Conservation (phyloP, 2,888 invertebrate species). For the Leucania comma region DNA sequence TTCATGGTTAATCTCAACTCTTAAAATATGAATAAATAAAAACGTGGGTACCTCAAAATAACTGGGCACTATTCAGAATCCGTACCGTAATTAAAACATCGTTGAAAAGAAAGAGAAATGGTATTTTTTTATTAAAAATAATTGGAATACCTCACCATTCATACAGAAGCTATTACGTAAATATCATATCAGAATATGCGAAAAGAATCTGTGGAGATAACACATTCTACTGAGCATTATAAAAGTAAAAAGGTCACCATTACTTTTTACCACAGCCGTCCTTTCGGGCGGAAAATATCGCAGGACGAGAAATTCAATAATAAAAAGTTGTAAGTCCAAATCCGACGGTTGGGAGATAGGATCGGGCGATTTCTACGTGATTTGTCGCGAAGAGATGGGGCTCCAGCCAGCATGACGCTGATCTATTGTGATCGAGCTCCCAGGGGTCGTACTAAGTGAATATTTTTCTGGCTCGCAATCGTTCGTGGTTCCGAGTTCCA, state of each 20-base stretch:
- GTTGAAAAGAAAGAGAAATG: slow-evolving; percentile 26
- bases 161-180: slow-evolving; percentile 55
- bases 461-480: slow-evolving; percentile 72
- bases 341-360: slow-evolving; percentile 70
- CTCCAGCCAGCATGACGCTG: slow-evolving; percentile 72
- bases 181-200: slow-evolving; percentile 53
- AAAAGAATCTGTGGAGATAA: slow-evolving; percentile 54
- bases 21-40: slow-evolving; percentile 32
- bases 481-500: slow-evolving; percentile 49
- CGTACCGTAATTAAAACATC: slow-evolving; percentile 29
- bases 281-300: slow-evolving; percentile 72
- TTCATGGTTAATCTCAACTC: slow-evolving; percentile 45
- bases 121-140: slow-evolving; percentile 43
- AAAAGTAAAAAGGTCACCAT: slow-evolving; percentile 68
- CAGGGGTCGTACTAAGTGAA: slow-evolving; percentile 74
- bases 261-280: slow-evolving; percentile 70
- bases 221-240: slow-evolving; percentile 59
- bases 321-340: slow-evolving; percentile 72
- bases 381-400: slow-evolving; percentile 77
- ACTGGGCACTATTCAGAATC: slow-evolving; percentile 30
- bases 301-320: slow-evolving; percentile 75
- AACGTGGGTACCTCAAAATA: slow-evolving; percentile 5
- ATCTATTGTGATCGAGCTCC: slow-evolving; percentile 76
- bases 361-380: slow-evolving; percentile 76
- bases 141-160: slow-evolving; percentile 52